phyloP scores from a whole-genome alignment of 53 echinoderm and acorn worm species.

The Mesocentrotus franciscanus region DNA sequence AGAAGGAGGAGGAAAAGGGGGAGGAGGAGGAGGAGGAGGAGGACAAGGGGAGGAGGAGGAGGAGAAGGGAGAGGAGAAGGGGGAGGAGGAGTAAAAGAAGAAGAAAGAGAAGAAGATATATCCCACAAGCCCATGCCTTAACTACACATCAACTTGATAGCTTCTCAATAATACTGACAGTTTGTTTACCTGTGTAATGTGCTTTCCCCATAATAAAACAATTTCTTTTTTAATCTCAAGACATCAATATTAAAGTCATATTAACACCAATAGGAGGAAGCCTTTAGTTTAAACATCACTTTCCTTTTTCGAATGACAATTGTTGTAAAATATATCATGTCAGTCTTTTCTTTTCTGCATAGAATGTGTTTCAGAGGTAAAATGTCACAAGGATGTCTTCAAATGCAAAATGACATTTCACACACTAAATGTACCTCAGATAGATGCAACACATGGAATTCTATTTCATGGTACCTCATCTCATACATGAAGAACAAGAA shows the following conservation, averaged over 20 bases:
- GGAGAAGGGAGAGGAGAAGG: neutral
- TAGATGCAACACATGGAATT: neutral
- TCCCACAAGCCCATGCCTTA: neutral
- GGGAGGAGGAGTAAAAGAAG: too few species aligned
- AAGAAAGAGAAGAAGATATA: neutral
- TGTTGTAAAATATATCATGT: neutral
- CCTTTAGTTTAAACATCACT: neutral
- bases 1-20: neutral
- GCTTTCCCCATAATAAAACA: neutral
- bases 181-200: neutral
- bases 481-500: neutral
- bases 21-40: too few species aligned
- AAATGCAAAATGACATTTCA: constrained; percentile 1
- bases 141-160: neutral
- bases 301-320: neutral
- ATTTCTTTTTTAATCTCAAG: neutral
- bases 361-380: neutral
- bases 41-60: neutral
- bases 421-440: constrained; percentile 11
- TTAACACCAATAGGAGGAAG: neutral
- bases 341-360: neutral
- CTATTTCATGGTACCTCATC: neutral
- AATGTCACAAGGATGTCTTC: neutral
- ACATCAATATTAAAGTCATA: neutral
- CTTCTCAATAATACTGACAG: neutral